Evolutionary conservation across 1,140 invertebrate genomes (phyloP), one percentile per base, ranked within the genome.

Genomic region (Cydia strobilella): DNA sequence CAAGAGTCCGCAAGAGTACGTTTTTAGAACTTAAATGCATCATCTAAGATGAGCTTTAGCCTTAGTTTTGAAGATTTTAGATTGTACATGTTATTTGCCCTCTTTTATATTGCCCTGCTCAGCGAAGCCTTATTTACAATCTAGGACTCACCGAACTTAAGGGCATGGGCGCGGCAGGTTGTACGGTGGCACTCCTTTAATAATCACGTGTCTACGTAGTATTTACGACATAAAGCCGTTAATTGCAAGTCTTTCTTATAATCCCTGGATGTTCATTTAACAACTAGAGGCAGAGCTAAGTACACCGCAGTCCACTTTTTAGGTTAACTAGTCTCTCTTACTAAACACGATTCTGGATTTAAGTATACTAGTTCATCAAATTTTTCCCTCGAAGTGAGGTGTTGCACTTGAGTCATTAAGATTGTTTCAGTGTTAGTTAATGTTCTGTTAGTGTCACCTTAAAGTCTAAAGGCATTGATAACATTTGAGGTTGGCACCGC

Each of bases 141-240:
- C 80, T 91, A 92, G 76, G 84, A 92, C 90, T 92, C 88, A 92
- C 90, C 90, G 86, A 82, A 86, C 84, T 86, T 86, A 86, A 84
- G 86, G 83, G 85, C 90, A 92, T 92, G 89, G 90, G 90, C 89
- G 89, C 90, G 90, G 89, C 90, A 87, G 88, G 82, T 83, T 83
- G 82, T 82, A 78, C 82, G 79, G 80, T 82, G 85, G 86, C 85
- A 86, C 85, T 91, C 89, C 87, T 86, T 87, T 83, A 85, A 85
- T 90, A 90, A 88, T 20, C 72, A 59, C 51, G 27, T 23, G 20
- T 15, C 72, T 27, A 54, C 72, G 39, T 72, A 48, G 39, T 72
- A 72, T 25, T 48, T 23, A 72, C 65, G 65, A 69, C 27, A 12
- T 59, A 69, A 69, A 35, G 65, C 65, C 65, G 65, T 35, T 42